phyloP scores from a whole-genome alignment of 2,113 vertebrate species.

The Bombycilla garrulus region DNA sequence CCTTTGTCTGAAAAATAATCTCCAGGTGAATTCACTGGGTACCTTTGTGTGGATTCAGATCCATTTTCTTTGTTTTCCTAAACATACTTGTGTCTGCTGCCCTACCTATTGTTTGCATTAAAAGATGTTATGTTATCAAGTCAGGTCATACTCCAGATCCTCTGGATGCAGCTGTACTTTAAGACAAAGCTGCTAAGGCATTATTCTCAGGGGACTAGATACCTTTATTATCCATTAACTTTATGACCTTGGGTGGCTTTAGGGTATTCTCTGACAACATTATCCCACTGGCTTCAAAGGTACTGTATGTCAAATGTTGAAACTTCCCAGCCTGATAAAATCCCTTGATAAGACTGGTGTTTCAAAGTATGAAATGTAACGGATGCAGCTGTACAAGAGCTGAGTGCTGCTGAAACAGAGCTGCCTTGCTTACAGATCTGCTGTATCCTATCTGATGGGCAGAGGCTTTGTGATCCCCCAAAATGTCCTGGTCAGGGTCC shows the following conservation, averaged over 20 bases:
- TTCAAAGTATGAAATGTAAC: neutral
- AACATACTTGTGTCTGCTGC: neutral
- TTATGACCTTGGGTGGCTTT: conserved; percentile 20
- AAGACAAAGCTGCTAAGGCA: neutral
- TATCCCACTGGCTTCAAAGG: conserved; percentile 30
- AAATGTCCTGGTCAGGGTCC: neutral
- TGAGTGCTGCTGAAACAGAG: neutral
- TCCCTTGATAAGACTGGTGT: conserved; percentile 3
- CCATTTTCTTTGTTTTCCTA: neutral
- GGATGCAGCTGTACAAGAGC: neutral
- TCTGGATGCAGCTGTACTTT: neutral
- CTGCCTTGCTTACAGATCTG: neutral
- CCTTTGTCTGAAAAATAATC: neutral
- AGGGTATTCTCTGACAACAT: neutral
- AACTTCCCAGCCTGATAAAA: conserved; percentile 27
- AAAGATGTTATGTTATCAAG: neutral
- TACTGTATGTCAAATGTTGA: conserved; percentile 26
- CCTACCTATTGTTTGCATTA: neutral
- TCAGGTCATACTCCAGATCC: neutral
- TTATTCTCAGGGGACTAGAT: neutral
- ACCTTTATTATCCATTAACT: conserved; percentile 54
- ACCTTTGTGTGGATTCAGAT: neutral
- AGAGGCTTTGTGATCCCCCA: neutral
- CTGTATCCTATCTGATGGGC: too few relatives aligned
- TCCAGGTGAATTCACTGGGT: neutral